phyloP scores from a whole-genome alignment of 2,797 vertebrate species.

The Lacerta viridis region DNA sequence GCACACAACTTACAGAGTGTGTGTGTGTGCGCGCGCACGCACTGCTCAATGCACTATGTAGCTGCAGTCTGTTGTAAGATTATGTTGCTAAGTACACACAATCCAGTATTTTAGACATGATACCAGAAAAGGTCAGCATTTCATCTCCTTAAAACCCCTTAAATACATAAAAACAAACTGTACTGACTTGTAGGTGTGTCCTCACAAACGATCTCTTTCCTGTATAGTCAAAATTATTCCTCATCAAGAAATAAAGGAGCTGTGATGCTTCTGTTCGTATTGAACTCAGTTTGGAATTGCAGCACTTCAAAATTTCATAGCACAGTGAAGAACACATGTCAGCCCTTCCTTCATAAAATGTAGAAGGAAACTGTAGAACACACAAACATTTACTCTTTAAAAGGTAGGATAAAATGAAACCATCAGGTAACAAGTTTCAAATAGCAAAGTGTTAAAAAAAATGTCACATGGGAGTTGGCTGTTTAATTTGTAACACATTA shows the following conservation, averaged over 20 bases:
- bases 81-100: neutral
- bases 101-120: neutral
- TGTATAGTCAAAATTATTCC: slow-evolving; percentile 97
- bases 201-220: slow-evolving; percentile 96
- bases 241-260: slow-evolving; percentile 98
- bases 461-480: neutral
- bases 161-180: neutral
- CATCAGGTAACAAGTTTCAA: neutral
- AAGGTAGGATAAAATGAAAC: slow-evolving; percentile 30
- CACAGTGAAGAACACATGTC: slow-evolving; percentile 97
- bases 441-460: neutral
- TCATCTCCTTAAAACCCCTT: neutral
- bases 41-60: neutral
- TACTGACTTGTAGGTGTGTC: slow-evolving; percentile 92
- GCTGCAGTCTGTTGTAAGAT: neutral
- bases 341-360: slow-evolving; percentile 95
- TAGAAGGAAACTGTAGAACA: slow-evolving; percentile 90
- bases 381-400: neutral
- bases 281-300: slow-evolving; percentile 96
- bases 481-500: neutral
- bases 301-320: slow-evolving; percentile 97
- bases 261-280: slow-evolving; percentile 94
- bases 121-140: neutral
- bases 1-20: neutral
- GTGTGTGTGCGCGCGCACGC: neutral